Base-by-base conservation (phyloP, 35 echinoderm and acorn worm species). In the Hemicentrotus pulcherrimus region DNA sequence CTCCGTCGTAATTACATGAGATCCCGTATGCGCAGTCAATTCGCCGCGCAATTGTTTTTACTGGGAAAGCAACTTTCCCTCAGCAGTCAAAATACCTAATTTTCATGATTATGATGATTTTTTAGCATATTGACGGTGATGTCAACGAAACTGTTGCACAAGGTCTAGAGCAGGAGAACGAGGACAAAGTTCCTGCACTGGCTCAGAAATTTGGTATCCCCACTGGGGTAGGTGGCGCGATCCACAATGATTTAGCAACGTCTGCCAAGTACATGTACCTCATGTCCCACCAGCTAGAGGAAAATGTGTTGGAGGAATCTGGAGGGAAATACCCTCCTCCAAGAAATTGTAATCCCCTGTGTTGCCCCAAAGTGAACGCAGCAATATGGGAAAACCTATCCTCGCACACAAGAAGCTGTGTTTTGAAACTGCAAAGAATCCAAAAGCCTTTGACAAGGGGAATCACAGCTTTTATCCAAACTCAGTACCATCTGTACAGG, bases 11-110 rank as follows among this genome's bases (percentile, higher is more conserved):
- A 87, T 87, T 87, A 87, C 86, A 87, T n/a, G 86, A 1, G 86
- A 87, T 87, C 86, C 86, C 86, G 86, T 18, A 87, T 87, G 86
- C 86, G 32, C 28, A 87, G 86, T 87, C 24, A 87, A 87, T 87
- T 87, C 24, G 86, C 28, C 1, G 5, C 5, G 86, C n/a, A n/a
- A n/a, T n/a, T n/a, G n/a, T n/a, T n/a, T n/a, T n/a, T n/a, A n/a
- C n/a, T n/a, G n/a, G n/a, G 86, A 87, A 87, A 87, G 2, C 86
- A 87, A 87, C 86, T 87, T 87, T 87, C 86, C 86, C 4, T n/a
- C 32, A n/a, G 86, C 28, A n/a, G 32, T n/a, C 32, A n/a, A n/a
- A 87, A 87, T 87, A 87, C 12, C 86, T 14, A 10, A 18, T 31
- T 10, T 87, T n/a, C n/a, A n/a, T n/a, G n/a, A n/a, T 87, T 87